These are phyloP conservation scores for Lepidotrigona ventralis DNA, from an alignment of 1,140 invertebrate genomes.

Conservation along the genomic window DNA sequence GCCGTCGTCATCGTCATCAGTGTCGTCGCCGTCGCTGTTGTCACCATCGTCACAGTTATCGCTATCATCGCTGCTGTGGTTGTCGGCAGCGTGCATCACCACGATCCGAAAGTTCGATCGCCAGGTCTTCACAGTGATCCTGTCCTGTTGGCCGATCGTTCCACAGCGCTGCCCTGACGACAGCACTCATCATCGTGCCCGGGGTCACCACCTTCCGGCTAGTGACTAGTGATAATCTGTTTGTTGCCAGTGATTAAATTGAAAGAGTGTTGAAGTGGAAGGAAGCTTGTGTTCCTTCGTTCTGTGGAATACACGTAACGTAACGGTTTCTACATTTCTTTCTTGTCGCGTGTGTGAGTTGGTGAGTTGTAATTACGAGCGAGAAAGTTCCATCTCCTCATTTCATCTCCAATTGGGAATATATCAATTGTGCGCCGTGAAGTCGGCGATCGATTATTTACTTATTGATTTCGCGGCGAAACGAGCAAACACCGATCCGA, in stretches of 20 bases:
- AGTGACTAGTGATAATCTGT: slow-evolving; percentile 67
- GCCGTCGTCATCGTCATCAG: too few relatives aligned
- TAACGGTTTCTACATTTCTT: slow-evolving; percentile 36
- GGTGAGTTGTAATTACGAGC: not conserved
- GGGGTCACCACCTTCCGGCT: slow-evolving; percentile 62
- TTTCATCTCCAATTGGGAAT: not conserved
- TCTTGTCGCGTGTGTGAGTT: slow-evolving; percentile 27
- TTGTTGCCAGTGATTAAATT: slow-evolving; percentile 57
- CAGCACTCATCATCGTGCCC: slow-evolving; percentile 56
- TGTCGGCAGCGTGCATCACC: slow-evolving; percentile 50
- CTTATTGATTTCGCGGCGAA: slow-evolving; percentile 35
- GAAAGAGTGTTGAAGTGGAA: slow-evolving; percentile 41
- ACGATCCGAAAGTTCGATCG: slow-evolving; percentile 59
- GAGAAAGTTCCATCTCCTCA: not conserved
- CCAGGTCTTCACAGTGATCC: slow-evolving; percentile 52
- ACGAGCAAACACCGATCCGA: slow-evolving; percentile 15
- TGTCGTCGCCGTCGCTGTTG: too few relatives aligned
- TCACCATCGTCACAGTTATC: not conserved
- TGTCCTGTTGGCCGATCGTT: slow-evolving; percentile 46
- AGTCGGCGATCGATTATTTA: not conserved
- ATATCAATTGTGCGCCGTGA: slow-evolving; percentile 27
- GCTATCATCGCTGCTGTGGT: not conserved
- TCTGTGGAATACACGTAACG: slow-evolving; percentile 42
- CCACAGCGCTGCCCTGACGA: slow-evolving; percentile 57
- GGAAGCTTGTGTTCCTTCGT: slow-evolving; percentile 33